phyloP scores from a whole-genome alignment of 2,113 vertebrate species.

The Campylomormyrus tamandua region DNA sequence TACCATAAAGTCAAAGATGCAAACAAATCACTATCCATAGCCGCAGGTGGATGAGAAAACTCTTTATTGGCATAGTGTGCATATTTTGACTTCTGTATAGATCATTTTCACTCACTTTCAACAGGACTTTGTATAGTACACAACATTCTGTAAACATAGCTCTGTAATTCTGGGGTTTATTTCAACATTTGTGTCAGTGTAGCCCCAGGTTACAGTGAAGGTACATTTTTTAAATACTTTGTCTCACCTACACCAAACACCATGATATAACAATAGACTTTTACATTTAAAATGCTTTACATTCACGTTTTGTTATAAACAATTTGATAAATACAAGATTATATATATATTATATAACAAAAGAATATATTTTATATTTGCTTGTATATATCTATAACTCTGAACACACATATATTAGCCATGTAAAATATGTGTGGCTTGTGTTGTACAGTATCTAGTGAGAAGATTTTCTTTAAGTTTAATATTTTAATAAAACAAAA shows the following conservation, averaged over 20 bases:
- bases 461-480: slow-evolving; percentile 27
- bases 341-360: slow-evolving; percentile 56
- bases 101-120: slow-evolving; percentile 60
- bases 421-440: slow-evolving; percentile 50
- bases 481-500: neutral
- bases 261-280: slow-evolving; percentile 58
- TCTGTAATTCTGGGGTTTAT: slow-evolving; percentile 44
- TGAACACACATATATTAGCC: slow-evolving; percentile 45
- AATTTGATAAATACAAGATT: slow-evolving; percentile 71
- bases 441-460: slow-evolving; percentile 39
- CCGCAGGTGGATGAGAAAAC: slow-evolving; percentile 44
- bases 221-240: slow-evolving; percentile 48
- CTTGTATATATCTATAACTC: slow-evolving; percentile 47
- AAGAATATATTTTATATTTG: slow-evolving; percentile 59
- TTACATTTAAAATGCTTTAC: slow-evolving; percentile 70
- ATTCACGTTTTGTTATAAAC: slow-evolving; percentile 72
- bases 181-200: slow-evolving; percentile 47
- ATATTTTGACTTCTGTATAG: slow-evolving; percentile 58
- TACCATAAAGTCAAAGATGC: neutral
- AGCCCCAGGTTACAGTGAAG: slow-evolving; percentile 50
- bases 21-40: slow-evolving; percentile 16
- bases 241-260: slow-evolving; percentile 61
- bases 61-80: slow-evolving; percentile 63
- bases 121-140: slow-evolving; percentile 58
- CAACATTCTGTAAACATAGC: slow-evolving; percentile 60